These are phyloP conservation scores for cattle (Bos taurus) DNA, from an alignment of 2,113 vertebrate genomes.

Conservation along the genomic window DNA sequence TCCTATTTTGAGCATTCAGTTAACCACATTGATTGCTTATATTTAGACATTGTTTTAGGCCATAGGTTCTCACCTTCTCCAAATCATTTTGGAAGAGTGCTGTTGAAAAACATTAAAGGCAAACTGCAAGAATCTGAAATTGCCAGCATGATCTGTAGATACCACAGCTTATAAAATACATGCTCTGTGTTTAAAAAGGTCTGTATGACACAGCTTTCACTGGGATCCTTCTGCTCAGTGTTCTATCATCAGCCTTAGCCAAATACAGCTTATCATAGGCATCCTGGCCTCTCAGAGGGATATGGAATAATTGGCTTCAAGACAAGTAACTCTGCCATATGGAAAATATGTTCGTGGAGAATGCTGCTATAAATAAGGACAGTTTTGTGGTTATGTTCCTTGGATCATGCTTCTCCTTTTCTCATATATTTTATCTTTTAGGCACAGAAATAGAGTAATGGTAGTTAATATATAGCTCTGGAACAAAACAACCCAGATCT, in stretches of 20 bases:
- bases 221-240: neutral
- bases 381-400: neutral
- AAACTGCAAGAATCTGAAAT: neutral
- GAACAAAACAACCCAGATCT: neutral
- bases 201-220: neutral
- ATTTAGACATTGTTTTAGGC: neutral
- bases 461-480: neutral
- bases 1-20: neutral
- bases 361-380: neutral
- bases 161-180: neutral
- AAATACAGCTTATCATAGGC: neutral
- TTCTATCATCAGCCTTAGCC: neutral
- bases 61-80: neutral
- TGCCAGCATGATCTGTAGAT: neutral
- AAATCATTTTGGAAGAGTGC: neutral
- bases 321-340: neutral
- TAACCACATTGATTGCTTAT: neutral
- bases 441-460: neutral
- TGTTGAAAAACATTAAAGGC: neutral
- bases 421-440: neutral
- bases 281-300: neutral
- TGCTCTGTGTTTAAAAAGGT: constrained; percentile 16
- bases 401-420: neutral
- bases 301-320: neutral
- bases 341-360: neutral